Conservation (phyloP, 2,888 invertebrate species). For the Tachina grossa region DNA sequence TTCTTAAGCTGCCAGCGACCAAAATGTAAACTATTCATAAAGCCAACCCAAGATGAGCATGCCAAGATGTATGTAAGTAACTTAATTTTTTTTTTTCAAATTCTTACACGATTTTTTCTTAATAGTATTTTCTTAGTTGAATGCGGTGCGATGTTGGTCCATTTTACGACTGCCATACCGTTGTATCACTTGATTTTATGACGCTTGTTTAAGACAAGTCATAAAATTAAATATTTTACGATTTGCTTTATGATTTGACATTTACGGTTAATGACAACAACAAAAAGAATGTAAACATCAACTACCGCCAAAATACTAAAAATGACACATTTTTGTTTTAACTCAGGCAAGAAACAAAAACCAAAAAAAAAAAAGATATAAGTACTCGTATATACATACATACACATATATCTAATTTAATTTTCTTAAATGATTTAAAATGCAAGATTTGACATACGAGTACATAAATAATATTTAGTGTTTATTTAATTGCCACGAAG, state of each 20-base stretch:
- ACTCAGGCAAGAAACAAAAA: constrained; percentile 17
- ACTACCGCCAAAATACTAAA: constrained; percentile 64
- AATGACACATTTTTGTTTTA: constrained; percentile 7
- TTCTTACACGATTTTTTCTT: constrained; percentile 30
- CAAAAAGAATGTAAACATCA: constrained; percentile 73
- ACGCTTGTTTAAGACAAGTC: constrained; percentile 74
- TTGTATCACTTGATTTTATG: constrained; percentile 76
- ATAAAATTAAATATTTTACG: constrained; percentile 78
- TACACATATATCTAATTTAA: too few species aligned
- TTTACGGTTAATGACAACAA: constrained; percentile 72
- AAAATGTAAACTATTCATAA: constrained; percentile 13
- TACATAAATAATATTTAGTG: constrained; percentile 14
- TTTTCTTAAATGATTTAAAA: constrained; percentile 17
- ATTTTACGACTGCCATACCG: constrained; percentile 66
- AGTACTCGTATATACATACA: background rate
- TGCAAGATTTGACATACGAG: constrained; percentile 16
- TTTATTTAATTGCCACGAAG: constrained; percentile 44
- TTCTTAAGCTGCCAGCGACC: constrained; percentile 37
- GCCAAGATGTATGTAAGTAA: background rate
- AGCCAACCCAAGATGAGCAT: background rate
- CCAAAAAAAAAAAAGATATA: constrained; percentile 35
- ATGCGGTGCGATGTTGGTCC: constrained; percentile 52
- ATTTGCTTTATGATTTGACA: constrained; percentile 75
- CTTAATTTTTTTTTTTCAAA: constrained; percentile 9
- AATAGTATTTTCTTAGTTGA: constrained; percentile 34